phyloP scores from a whole-genome alignment of 2,888 invertebrate species.

The Diaperis boleti region DNA sequence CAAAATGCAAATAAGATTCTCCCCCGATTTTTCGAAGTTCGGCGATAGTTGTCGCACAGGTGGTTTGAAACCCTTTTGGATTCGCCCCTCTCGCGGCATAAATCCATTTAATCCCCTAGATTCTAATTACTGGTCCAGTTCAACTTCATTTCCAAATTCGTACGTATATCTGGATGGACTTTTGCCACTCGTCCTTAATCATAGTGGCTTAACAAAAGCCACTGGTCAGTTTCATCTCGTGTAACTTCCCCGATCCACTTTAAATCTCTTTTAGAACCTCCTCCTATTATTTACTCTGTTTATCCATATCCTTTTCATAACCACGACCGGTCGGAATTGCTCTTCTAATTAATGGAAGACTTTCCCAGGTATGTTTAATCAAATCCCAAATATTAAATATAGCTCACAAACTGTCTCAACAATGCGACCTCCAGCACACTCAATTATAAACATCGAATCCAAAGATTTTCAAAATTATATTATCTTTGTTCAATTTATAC shows the following conservation, averaged over 20 bases:
- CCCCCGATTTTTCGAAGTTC: not conserved
- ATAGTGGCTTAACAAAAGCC: conserved; percentile 43
- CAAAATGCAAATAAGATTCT: conserved; percentile 19
- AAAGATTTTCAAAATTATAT: too few species aligned
- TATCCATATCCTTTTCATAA: conserved; percentile 39
- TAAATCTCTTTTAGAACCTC: conserved; percentile 33
- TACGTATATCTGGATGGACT: conserved; percentile 36
- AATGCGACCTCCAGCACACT: too few species aligned
- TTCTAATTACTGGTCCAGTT: conserved; percentile 32
- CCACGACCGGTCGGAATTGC: conserved; percentile 12
- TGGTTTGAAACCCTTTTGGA: conserved; percentile 19
- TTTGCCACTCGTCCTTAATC: conserved; percentile 36
- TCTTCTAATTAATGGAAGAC: conserved; percentile 29
- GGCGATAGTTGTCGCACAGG: conserved; percentile 9
- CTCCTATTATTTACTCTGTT: conserved; percentile 41
- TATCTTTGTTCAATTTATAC: too few species aligned
- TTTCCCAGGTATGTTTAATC: not conserved
- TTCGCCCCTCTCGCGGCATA: conserved; percentile 12
- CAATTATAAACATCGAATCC: too few species aligned
- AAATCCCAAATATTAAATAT: not conserved
- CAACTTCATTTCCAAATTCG: conserved; percentile 40
- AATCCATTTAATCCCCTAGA: conserved; percentile 32
- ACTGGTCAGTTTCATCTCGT: conserved; percentile 41
- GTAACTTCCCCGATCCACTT: conserved; percentile 34
- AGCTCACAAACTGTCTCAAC: too few species aligned